These are phyloP conservation scores for Holotrichia oblita DNA, from an alignment of 1,140 invertebrate species.

Conservation along the genomic window DNA sequence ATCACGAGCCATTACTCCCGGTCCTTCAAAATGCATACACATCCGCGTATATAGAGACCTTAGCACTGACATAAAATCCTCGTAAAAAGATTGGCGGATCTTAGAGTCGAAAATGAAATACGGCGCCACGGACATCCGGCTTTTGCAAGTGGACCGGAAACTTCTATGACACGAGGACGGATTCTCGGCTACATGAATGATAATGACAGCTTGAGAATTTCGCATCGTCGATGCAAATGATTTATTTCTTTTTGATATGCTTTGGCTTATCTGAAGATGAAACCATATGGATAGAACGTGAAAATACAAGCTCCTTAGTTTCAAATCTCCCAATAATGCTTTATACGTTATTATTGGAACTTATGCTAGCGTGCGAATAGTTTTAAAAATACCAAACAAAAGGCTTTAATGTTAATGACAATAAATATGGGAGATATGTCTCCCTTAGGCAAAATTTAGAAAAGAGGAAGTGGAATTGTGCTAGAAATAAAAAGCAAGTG, in stretches of 20 bases:
- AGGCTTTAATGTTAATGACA: too few relatives aligned
- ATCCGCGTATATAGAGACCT: slow-evolving; percentile 45
- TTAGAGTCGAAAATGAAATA: slow-evolving; percentile 52
- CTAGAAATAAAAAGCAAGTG: too few relatives aligned
- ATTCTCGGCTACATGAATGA: slow-evolving; percentile 42
- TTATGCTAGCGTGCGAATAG: too few relatives aligned
- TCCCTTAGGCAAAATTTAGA: too few relatives aligned
- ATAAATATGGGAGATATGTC: too few relatives aligned
- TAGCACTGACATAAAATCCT: slow-evolving; percentile 52
- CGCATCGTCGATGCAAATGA: not conserved
- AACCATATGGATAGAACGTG: too few relatives aligned
- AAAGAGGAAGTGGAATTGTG: too few relatives aligned
- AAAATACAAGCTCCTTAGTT: too few relatives aligned
- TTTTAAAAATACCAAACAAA: too few relatives aligned
- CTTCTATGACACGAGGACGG: slow-evolving; percentile 42
- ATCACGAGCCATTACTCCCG: slow-evolving; percentile 56
- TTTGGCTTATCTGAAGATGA: too few relatives aligned
- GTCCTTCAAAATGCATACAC: slow-evolving; percentile 49
- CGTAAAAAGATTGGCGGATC: slow-evolving; percentile 52
- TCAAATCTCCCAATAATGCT: too few relatives aligned
- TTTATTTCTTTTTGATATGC: not conserved
- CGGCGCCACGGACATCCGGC: slow-evolving; percentile 49
- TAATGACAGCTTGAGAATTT: slow-evolving; percentile 24
- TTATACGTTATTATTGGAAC: too few relatives aligned
- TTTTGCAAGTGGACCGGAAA: slow-evolving; percentile 52